These are phyloP conservation scores for Adelognathus sp. DNA, from an alignment of 2,888 invertebrate genomes.

Conservation along the genomic window DNA sequence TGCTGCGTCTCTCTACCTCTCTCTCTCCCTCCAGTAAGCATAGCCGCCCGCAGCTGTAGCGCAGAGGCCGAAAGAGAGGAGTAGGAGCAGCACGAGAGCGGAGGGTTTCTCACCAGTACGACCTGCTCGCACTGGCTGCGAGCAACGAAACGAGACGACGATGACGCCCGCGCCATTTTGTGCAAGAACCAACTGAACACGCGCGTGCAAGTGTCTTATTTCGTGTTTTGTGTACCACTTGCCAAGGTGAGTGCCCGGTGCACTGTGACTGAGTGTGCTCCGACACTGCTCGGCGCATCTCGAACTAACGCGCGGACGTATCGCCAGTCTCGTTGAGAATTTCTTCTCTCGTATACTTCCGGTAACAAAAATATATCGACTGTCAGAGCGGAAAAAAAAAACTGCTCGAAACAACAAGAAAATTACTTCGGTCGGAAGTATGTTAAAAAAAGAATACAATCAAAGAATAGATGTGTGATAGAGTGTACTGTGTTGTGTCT, in stretches of 20 bases:
- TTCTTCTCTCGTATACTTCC: background rate
- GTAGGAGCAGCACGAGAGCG: slow-evolving; percentile 9
- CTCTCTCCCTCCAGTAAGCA: slow-evolving; percentile 4
- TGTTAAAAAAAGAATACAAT: background rate
- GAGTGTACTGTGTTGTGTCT: background rate
- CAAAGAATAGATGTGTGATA: background rate
- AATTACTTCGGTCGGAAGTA: background rate
- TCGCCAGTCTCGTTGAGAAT: background rate
- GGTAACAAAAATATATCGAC: background rate
- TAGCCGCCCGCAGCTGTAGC: background rate
- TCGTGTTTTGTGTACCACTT: slow-evolving; percentile 39
- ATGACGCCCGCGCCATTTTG: slow-evolving; percentile 57
- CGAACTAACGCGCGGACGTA: background rate
- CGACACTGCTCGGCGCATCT: background rate
- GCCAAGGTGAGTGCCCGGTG: slow-evolving; percentile 17
- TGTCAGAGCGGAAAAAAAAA: background rate
- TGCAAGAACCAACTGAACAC: slow-evolving; percentile 47
- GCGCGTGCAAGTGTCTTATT: slow-evolving; percentile 54
- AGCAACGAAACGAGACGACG: slow-evolving; percentile 48
- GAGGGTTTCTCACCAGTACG: slow-evolving; percentile 43
- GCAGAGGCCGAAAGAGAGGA: background rate
- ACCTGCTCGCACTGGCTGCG: slow-evolving; percentile 52
- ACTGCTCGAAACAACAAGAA: background rate
- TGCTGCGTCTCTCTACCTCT: background rate
- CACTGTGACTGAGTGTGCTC: background rate